Percentiles rank a stretch among this genome's conserved stretches.
phyloP scores from a whole-genome alignment of 2,113 vertebrate species.

The Pachyramphus minor region DNA sequence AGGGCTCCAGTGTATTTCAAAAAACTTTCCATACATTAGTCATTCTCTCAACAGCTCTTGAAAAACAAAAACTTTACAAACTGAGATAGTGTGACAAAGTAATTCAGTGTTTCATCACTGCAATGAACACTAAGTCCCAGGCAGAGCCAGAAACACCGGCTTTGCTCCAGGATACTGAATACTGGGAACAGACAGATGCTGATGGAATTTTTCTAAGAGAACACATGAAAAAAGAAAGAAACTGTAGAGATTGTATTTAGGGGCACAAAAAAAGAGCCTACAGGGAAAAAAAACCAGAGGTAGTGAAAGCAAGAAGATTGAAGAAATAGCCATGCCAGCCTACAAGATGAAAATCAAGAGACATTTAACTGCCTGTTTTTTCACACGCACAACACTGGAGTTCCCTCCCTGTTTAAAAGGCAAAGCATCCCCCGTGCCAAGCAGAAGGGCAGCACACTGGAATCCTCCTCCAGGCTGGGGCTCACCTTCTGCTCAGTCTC shows the following conservation, averaged over 20 bases:
- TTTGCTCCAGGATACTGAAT: background rate
- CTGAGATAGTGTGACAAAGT: background rate
- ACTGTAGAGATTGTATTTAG: background rate
- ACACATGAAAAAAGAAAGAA: background rate
- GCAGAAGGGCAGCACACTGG: background rate
- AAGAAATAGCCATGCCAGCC: background rate
- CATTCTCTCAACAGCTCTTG: background rate
- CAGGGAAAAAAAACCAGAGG: background rate
- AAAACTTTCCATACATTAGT: background rate
- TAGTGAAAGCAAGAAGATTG: background rate
- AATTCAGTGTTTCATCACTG: background rate
- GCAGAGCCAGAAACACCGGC: background rate
- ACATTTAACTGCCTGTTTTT: background rate
- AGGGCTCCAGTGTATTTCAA: background rate
- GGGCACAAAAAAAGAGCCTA: background rate
- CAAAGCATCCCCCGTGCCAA: background rate
- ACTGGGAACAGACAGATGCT: background rate
- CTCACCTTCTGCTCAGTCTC: conserved; percentile 92
- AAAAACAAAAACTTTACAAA: background rate
- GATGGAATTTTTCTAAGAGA: background rate
- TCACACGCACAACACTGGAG: fast-evolving
- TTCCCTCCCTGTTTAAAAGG: background rate
- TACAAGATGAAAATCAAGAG: background rate
- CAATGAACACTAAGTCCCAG: background rate
- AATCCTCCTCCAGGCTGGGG: background rate